These are phyloP conservation scores for Sebastes hopkinsi DNA, from an alignment of 2,797 vertebrate genomes.

Conservation along the genomic window DNA sequence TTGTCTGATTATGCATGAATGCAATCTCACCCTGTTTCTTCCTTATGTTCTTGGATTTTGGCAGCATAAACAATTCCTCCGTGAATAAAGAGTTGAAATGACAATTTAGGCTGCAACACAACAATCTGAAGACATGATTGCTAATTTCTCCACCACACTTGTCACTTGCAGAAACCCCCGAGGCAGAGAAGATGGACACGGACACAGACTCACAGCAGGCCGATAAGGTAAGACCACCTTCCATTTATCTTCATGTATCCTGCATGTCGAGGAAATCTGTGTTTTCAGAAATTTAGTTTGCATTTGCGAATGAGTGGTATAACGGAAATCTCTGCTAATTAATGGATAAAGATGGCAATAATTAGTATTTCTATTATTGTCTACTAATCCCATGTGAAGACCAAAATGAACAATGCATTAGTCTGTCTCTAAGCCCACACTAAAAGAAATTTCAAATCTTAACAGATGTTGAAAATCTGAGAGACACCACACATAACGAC, in stretches of 20 bases:
- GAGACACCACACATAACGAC: no score
- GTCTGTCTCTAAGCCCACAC: not conserved
- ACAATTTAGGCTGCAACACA: not conserved
- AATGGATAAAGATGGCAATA: not conserved
- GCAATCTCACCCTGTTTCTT: not conserved
- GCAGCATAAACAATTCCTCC: not conserved
- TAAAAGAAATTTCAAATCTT: no score
- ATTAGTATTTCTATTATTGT: not conserved
- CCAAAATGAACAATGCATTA: not conserved
- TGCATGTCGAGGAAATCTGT: not conserved
- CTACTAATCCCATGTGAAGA: not conserved
- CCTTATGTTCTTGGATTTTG: not conserved
- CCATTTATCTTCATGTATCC: not conserved
- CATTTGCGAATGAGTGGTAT: not conserved
- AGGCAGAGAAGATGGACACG: constrained; percentile 93
- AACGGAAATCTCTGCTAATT: not conserved
- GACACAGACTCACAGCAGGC: constrained; percentile 89
- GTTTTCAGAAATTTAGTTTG: not conserved
- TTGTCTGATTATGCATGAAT: not conserved
- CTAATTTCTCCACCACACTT: not conserved
- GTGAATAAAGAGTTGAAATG: not conserved
- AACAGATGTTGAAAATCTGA: no score
- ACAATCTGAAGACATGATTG: not conserved
- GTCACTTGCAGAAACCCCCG: constrained; percentile 83
- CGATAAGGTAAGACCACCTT: constrained; percentile 86